phyloP scores from a whole-genome alignment of 2,113 vertebrate species.

The Ivindomyrus marchei region DNA sequence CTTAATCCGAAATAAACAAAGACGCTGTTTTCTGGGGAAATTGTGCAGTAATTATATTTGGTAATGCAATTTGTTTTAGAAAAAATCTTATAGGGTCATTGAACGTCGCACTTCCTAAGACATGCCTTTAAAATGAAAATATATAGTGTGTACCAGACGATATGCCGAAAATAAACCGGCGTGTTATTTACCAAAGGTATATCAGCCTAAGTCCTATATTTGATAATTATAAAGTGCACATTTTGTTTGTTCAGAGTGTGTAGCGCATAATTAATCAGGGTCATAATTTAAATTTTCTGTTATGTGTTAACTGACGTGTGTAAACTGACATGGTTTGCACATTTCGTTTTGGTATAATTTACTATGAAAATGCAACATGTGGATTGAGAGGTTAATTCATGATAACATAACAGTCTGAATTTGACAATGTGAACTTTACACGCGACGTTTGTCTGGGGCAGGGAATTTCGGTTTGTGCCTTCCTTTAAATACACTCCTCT shows the following conservation, averaged over 20 bases:
- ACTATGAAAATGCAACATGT: neutral
- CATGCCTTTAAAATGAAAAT: neutral
- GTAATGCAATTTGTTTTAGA: neutral
- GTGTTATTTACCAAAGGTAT: neutral
- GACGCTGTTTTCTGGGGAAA: neutral
- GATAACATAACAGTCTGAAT: neutral
- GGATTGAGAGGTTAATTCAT: neutral
- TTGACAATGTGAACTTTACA: neutral
- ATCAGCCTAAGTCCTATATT: neutral
- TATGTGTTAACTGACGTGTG: neutral
- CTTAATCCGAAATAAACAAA: neutral
- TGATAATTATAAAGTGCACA: neutral
- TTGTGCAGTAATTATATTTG: neutral
- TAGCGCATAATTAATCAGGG: neutral
- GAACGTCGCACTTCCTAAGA: neutral
- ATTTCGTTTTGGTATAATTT: neutral
- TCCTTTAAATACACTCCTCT: slow-evolving; percentile 32
- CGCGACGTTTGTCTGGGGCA: neutral
- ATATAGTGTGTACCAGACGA: neutral
- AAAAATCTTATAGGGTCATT: neutral
- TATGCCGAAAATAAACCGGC: neutral
- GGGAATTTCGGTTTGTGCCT: neutral
- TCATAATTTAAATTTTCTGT: neutral
- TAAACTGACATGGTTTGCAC: neutral
- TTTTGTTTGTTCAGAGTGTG: neutral